Evolutionary conservation across 2,797 vertebrate genomes (phyloP).

Genomic region (Taenioides sp.): DNA sequence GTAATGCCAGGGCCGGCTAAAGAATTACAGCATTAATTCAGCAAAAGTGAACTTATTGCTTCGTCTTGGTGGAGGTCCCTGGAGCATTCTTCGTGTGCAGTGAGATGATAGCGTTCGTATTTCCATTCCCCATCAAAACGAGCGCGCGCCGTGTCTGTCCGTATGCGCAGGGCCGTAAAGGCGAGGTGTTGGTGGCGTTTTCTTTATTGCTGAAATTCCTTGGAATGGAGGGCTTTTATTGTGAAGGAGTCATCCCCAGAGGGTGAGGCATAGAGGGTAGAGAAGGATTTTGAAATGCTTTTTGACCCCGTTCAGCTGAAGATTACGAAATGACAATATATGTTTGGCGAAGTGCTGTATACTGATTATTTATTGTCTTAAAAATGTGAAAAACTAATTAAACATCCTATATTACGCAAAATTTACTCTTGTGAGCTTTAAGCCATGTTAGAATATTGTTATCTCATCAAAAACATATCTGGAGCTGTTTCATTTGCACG

Average conservation of each 20-base stretch:
- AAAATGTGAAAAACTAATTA: no score
- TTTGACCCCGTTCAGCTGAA: slow-evolving; percentile 51
- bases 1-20: slow-evolving; percentile 93
- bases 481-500: no score
- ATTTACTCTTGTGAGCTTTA: no score
- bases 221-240: slow-evolving; percentile 49
- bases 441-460: no score
- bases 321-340: neutral
- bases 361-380: no score
- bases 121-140: slow-evolving; percentile 73
- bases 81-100: slow-evolving; percentile 94
- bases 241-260: slow-evolving; percentile 43
- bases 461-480: no score
- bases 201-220: slow-evolving; percentile 41
- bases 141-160: slow-evolving; percentile 27
- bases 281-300: slow-evolving; percentile 25
- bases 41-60: slow-evolving; percentile 98
- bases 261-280: slow-evolving; percentile 39
- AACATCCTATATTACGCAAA: no score
- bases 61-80: slow-evolving; percentile 91
- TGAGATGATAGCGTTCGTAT: slow-evolving; percentile 94
- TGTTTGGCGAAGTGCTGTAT: neutral
- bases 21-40: slow-evolving; percentile 99
- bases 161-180: slow-evolving; percentile 24
- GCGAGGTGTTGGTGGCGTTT: slow-evolving; percentile 39